Conservation (phyloP, 2,888 invertebrate genomes). For the Nebria brevicollis region DNA sequence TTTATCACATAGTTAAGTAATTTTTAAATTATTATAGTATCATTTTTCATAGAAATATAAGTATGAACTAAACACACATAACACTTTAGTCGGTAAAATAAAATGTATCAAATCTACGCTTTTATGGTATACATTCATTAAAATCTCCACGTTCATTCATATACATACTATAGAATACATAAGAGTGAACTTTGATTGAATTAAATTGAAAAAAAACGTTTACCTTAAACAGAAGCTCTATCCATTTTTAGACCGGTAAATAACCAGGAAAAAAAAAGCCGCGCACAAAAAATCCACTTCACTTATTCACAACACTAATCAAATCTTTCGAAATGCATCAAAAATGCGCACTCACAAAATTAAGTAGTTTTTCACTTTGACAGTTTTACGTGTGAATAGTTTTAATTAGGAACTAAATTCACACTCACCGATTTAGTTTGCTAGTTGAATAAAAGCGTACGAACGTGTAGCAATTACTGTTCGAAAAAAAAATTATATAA, state of each 20-base stretch:
- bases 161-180: background rate
- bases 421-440: conserved; percentile 36
- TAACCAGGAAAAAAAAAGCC: background rate
- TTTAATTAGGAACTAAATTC: conserved; percentile 42
- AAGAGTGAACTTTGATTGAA: background rate
- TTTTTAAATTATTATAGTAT: too few species aligned
- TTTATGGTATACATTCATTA: too few species aligned
- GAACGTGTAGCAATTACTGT: conserved; percentile 32
- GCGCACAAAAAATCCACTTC: background rate
- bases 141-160: too few species aligned
- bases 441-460: conserved; percentile 32
- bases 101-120: too few species aligned
- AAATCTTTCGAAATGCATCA: background rate
- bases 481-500: conserved; percentile 34
- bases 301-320: background rate
- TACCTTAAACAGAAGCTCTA: conserved; percentile 16
- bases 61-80: too few species aligned
- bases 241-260: conserved; percentile 9
- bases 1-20: too few species aligned
- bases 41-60: too few species aligned
- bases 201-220: background rate
- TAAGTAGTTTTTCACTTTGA: background rate
- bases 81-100: too few species aligned
- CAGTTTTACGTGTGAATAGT: conserved; percentile 39
- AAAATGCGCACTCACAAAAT: conserved; percentile 5